phyloP scores from a whole-genome alignment of 1,140 invertebrate genomes.

The Drosophila kurseongensis region DNA sequence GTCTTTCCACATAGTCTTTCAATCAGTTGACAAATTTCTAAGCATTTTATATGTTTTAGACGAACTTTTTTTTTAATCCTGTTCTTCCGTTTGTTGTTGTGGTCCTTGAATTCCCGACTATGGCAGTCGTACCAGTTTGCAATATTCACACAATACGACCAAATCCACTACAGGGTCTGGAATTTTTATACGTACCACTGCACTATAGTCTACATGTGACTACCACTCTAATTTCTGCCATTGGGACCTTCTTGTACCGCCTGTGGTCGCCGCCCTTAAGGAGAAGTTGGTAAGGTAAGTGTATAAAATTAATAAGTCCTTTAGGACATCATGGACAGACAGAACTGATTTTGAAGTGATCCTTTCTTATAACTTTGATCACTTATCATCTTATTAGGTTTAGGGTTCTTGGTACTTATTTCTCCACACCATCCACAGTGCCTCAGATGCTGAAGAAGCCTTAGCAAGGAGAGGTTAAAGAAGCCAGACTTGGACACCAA shows the following conservation, averaged over 20 bases:
- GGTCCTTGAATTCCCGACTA: not conserved
- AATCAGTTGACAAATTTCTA: not conserved
- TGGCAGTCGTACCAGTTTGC: conserved; percentile 14
- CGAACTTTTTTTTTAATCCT: not conserved
- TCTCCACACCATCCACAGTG: conserved; percentile 14
- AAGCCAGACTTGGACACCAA: conserved; percentile 41
- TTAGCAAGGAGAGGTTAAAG: conserved; percentile 33
- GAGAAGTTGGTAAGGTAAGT: conserved; percentile 9
- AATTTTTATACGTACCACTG: conserved; percentile 20
- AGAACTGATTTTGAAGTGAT: too few species aligned
- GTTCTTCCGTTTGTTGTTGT: too few species aligned
- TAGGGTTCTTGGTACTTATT: not conserved
- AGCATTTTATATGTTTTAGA: not conserved
- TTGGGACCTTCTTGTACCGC: conserved; percentile 19
- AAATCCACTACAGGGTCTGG: conserved; percentile 15
- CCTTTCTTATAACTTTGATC: too few species aligned
- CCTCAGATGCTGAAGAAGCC: conserved; percentile 24
- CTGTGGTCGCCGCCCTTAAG: conserved; percentile 34
- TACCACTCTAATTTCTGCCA: conserved; percentile 4
- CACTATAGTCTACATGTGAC: conserved; percentile 24
- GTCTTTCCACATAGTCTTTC: not conserved
- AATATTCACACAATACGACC: not conserved
- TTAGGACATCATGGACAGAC: too few species aligned
- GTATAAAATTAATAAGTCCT: not conserved
- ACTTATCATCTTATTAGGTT: too few species aligned